These are phyloP conservation scores for Ophonus ardosiacus DNA, from an alignment of 2,888 invertebrate species.

Conservation along the genomic window DNA sequence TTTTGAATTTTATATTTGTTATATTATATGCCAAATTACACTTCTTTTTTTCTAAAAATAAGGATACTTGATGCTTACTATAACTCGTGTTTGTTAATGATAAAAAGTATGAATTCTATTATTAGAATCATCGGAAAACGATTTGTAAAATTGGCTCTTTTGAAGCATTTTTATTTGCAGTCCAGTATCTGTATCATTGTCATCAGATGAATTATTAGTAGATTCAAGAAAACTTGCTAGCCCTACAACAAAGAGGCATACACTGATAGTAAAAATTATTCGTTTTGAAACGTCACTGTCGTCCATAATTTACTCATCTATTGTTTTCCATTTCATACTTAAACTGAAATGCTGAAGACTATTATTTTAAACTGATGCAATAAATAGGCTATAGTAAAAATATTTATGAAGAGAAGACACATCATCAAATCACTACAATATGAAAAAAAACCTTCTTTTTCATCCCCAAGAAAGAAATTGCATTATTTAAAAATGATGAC, in stretches of 20 bases:
- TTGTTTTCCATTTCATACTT: conserved; percentile 17
- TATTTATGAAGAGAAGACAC: too few species aligned
- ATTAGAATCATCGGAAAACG: neutral
- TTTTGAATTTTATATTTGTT: neutral
- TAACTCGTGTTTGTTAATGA: conserved; percentile 4
- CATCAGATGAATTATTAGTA: neutral
- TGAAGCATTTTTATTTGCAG: conserved; percentile 6
- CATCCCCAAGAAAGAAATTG: too few species aligned
- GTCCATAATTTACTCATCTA: conserved; percentile 11
- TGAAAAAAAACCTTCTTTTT: too few species aligned
- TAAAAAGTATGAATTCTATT: conserved; percentile 20
- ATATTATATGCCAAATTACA: neutral
- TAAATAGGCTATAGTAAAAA: too few species aligned
- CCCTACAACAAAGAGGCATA: conserved; percentile 36
- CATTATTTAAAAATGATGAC: too few species aligned
- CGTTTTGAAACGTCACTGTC: conserved; percentile 50
- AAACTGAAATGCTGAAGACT: neutral
- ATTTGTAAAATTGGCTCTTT: conserved; percentile 21
- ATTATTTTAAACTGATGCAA: too few species aligned
- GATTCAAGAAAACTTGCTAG: neutral
- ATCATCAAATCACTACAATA: too few species aligned
- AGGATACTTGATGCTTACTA: conserved; percentile 10
- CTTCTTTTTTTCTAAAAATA: conserved; percentile 23
- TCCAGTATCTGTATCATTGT: neutral
- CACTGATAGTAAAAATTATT: conserved; percentile 47